Conservation (phyloP, 1,140 invertebrate genomes). For the Drosophila hydei region DNA sequence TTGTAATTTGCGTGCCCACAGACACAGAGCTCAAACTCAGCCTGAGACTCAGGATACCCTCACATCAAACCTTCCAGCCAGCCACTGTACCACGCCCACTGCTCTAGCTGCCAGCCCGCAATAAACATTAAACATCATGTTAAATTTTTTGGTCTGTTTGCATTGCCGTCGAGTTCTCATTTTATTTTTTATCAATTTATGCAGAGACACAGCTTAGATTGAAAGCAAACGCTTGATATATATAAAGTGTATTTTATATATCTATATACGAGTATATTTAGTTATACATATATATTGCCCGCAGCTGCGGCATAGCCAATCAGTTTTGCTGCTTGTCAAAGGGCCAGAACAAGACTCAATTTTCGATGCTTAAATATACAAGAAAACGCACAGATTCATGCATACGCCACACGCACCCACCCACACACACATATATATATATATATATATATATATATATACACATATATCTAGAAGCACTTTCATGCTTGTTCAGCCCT, state of each 20-base stretch:
- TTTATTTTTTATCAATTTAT: conserved; percentile 58
- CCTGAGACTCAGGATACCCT: background rate
- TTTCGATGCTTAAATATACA: conserved; percentile 25
- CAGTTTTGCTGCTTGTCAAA: conserved; percentile 31
- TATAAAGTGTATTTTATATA: no score
- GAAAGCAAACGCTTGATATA: no score
- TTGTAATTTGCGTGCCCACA: conserved; percentile 72
- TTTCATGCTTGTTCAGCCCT: background rate
- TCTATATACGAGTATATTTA: no score
- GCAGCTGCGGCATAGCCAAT: conserved; percentile 11
- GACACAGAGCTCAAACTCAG: conserved; percentile 5
- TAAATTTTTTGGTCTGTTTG: conserved; percentile 58
- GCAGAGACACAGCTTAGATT: background rate
- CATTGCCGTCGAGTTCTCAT: conserved; percentile 22
- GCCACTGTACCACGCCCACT: conserved; percentile 14
- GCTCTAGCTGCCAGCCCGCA: background rate
- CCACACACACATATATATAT: conserved; percentile 3
- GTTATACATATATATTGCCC: no score
- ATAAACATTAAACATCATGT: conserved; percentile 75
- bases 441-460: background rate
- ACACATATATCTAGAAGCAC: background rate
- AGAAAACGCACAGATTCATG: background rate
- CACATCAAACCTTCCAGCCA: background rate
- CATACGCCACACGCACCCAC: background rate
- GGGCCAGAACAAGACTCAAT: conserved; percentile 23